These are phyloP conservation scores for Spea hammondii DNA, from an alignment of 2,797 vertebrate species.

Conservation along the genomic window DNA sequence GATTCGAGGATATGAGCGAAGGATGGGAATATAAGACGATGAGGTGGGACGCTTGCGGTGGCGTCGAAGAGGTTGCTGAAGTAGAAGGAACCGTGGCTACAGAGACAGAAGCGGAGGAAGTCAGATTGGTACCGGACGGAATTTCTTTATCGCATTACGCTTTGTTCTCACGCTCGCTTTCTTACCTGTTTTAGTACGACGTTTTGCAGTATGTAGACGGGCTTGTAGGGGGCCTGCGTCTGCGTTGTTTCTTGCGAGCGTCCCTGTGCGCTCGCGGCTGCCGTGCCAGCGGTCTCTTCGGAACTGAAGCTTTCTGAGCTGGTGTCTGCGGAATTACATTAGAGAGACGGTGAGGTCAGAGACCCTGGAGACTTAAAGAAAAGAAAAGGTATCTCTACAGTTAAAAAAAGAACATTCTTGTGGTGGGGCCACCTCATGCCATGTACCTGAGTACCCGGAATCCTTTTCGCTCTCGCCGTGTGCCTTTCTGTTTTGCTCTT, in stretches of 20 bases:
- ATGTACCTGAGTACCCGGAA: conserved; percentile 38
- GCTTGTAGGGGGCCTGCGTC: neutral
- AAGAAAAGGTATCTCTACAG: no score
- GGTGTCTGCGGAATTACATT: conserved; percentile 1
- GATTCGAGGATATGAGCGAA: conserved; percentile 40
- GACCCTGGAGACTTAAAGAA: no score
- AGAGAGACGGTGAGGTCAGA: neutral
- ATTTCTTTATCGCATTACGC: neutral
- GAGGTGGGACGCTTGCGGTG: conserved; percentile 16
- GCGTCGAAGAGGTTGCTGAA: conserved; percentile 5
- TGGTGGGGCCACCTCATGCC: no score
- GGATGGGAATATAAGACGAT: conserved; percentile 33
- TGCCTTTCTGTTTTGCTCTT: neutral
- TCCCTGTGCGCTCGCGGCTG: neutral
- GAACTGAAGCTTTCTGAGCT: conserved; percentile 38
- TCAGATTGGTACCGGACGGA: neutral
- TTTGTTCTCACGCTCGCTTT: neutral
- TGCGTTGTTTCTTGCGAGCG: no score
- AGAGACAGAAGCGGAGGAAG: neutral
- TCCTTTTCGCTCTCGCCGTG: conserved; percentile 25
- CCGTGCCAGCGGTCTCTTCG: conserved; percentile 2
- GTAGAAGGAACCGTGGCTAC: conserved; percentile 18
- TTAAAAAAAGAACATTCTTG: no score
- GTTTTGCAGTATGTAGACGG: conserved; percentile 41
- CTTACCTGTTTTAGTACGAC: conserved; percentile 45